Conservation (phyloP, 2,797 vertebrate genomes). For the Kryptolebias ocellatus region DNA sequence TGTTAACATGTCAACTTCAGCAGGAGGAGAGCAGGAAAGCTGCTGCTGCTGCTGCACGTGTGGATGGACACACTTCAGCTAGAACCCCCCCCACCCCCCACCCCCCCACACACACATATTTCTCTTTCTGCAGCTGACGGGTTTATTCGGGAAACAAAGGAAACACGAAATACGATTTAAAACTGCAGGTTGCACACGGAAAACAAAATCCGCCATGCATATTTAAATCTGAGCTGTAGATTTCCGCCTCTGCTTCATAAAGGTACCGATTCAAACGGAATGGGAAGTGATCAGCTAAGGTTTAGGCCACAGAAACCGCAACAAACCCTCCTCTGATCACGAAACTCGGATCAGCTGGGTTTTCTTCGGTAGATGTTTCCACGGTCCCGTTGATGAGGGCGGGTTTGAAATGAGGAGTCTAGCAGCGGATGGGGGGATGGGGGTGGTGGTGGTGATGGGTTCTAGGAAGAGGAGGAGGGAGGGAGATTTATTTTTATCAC, state of each 20-base stretch:
- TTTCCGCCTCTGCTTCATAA: no score
- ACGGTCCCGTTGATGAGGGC: constrained; percentile 19
- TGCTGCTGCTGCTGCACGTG: constrained; percentile 72
- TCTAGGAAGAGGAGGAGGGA: constrained; percentile 3
- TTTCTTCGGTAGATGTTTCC: constrained; percentile 8
- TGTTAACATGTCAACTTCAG: constrained; percentile 83
- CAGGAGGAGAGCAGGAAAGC: constrained; percentile 71
- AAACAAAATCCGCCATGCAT: no score
- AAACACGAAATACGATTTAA: no score
- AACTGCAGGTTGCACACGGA: no score
- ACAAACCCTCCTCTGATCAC: neutral
- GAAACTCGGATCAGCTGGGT: neutral
- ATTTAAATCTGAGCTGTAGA: no score
- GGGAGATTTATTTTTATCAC: constrained; percentile 61
- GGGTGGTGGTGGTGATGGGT: constrained; percentile 5
- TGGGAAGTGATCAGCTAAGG: no score
- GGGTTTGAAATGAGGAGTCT: constrained; percentile 29
- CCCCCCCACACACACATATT: no score
- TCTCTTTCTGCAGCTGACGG: constrained; percentile 5
- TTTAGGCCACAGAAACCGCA: no score
- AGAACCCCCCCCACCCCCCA: constrained; percentile 54
- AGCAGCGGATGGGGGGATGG: constrained; percentile 3
- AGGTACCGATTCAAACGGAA: no score
- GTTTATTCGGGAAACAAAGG: no score
- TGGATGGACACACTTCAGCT: constrained; percentile 55